These are phyloP conservation scores for Notothenia coriiceps DNA, from an alignment of 2,113 vertebrate genomes.

Conservation along the genomic window DNA sequence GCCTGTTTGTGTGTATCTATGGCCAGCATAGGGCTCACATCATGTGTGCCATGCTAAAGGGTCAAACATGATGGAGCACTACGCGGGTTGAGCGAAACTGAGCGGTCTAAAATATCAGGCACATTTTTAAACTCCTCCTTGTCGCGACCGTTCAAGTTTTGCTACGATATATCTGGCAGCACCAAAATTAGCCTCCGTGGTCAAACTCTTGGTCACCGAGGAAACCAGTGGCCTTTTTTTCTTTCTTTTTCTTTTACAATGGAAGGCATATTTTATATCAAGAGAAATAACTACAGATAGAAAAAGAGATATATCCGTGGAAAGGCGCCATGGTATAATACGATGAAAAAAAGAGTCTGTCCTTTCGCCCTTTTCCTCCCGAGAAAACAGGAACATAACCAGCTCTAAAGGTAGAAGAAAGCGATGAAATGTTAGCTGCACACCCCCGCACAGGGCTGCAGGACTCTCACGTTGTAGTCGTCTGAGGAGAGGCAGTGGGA, in stretches of 20 bases:
- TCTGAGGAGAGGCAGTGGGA: slow-evolving; percentile 78
- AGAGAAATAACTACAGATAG: slow-evolving; percentile 78
- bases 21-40: slow-evolving; percentile 41
- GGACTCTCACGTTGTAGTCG: slow-evolving; percentile 48
- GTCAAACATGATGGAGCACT: slow-evolving; percentile 49
- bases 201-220: slow-evolving; percentile 57
- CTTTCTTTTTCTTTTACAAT: slow-evolving; percentile 37
- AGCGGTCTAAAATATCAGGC: slow-evolving; percentile 76
- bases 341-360: slow-evolving; percentile 79
- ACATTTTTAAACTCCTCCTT: slow-evolving; percentile 67
- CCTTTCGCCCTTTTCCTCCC: slow-evolving; percentile 70
- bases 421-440: slow-evolving; percentile 67
- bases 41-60: slow-evolving; percentile 7
- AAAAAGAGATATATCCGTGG: slow-evolving; percentile 80
- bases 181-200: slow-evolving; percentile 70
- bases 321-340: slow-evolving; percentile 80
- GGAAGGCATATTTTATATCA: slow-evolving; percentile 79
- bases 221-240: slow-evolving; percentile 55
- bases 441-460: slow-evolving; percentile 34
- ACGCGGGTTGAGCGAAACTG: slow-evolving; percentile 43
- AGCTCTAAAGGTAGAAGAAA: slow-evolving; percentile 71
- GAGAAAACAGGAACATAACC: slow-evolving; percentile 62
- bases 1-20: slow-evolving; percentile 42
- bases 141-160: slow-evolving; percentile 69
- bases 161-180: slow-evolving; percentile 76